phyloP scores from a whole-genome alignment of 1,140 invertebrate genomes.

The Ridgeia piscesae region DNA sequence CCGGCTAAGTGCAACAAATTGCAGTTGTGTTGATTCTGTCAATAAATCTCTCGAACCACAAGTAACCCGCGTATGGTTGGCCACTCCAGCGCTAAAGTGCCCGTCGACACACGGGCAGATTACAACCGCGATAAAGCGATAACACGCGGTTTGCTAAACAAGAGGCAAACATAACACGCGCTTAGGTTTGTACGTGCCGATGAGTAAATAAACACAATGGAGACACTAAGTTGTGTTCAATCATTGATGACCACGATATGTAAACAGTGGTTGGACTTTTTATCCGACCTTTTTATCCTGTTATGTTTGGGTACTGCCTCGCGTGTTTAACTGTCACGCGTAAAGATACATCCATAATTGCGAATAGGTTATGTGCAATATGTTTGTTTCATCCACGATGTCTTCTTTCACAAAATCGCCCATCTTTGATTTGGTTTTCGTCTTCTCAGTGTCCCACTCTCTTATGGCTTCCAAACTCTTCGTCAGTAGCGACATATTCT shows the following conservation, averaged over 20 bases:
- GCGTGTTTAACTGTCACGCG: background rate
- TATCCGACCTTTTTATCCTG: background rate
- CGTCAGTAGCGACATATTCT: no score
- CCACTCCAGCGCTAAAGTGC: background rate
- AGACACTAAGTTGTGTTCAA: background rate
- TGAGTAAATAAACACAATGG: background rate
- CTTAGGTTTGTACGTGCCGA: background rate
- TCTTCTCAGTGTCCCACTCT: no score
- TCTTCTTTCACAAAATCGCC: background rate
- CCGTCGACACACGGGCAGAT: background rate
- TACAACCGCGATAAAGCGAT: background rate
- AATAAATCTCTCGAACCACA: conserved; percentile 5
- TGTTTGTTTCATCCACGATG: background rate
- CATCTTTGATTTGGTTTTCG: no score
- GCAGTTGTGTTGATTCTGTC: background rate
- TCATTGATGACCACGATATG: background rate
- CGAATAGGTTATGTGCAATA: background rate
- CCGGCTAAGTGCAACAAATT: background rate
- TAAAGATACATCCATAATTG: background rate
- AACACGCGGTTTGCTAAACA: background rate
- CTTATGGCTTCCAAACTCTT: no score
- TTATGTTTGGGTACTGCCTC: background rate
- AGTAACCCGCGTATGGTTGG: background rate
- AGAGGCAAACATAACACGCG: background rate
- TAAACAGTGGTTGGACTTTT: background rate